These are phyloP conservation scores for Machimus atricapillus DNA, from an alignment of 2,888 invertebrate genomes.

Conservation along the genomic window DNA sequence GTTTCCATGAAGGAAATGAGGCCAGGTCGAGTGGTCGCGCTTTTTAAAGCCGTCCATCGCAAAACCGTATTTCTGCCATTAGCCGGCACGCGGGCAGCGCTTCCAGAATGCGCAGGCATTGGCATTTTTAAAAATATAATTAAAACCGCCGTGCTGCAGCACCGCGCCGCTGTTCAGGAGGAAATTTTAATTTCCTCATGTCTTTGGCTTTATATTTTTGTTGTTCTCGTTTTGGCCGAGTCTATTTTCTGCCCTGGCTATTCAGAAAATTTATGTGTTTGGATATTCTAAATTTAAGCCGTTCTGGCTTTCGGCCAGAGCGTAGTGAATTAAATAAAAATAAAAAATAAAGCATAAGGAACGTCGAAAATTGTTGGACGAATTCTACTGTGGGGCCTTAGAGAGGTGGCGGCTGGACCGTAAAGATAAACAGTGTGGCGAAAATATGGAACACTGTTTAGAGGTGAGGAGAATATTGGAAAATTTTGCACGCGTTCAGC, in stretches of 20 bases:
- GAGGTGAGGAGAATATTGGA: neutral
- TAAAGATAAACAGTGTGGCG: neutral
- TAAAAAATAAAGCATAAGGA: neutral
- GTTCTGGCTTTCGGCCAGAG: constrained; percentile 15
- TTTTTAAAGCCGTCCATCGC: neutral
- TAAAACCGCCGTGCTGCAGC: neutral
- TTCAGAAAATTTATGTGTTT: constrained; percentile 35
- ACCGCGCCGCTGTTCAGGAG: neutral
- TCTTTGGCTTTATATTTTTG: neutral
- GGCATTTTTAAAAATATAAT: neutral
- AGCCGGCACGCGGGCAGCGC: neutral
- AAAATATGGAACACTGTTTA: constrained; percentile 1
- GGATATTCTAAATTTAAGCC: constrained; percentile 36
- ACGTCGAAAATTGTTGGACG: neutral
- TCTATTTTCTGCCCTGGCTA: constrained; percentile 34
- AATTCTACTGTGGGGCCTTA: too few relatives aligned
- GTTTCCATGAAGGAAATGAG: neutral
- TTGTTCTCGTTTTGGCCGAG: neutral
- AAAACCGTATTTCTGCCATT: neutral
- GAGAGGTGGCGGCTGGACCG: neutral
- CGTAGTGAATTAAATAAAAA: neutral
- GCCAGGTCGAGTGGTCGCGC: neutral
- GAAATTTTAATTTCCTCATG: neutral
- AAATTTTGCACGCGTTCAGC: neutral
- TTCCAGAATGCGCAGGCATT: neutral